Evolutionary conservation across 2,888 invertebrate genomes (phyloP).

Genomic region (Tyria jacobaeae): DNA sequence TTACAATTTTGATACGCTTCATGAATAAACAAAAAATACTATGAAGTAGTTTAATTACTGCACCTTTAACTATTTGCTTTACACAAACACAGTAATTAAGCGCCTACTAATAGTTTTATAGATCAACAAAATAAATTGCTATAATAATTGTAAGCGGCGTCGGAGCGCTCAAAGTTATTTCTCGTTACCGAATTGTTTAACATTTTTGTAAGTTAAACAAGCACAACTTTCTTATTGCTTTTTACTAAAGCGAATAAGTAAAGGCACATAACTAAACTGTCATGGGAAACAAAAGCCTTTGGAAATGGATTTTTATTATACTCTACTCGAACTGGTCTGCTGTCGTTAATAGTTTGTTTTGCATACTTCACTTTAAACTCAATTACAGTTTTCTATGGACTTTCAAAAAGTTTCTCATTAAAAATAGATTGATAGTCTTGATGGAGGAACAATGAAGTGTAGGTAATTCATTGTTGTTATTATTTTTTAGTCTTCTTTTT

Average conservation of each 20-base stretch:
- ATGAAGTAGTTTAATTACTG: neutral
- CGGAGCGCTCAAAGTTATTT: neutral
- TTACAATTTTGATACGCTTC: neutral
- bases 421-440: neutral
- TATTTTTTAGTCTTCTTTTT: too few species aligned
- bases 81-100: neutral
- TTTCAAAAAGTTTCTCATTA: neutral
- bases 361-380: neutral
- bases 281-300: neutral
- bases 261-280: conserved; percentile 6
- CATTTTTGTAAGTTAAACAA: conserved; percentile 1
- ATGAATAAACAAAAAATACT: neutral
- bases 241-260: conserved; percentile 6
- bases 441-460: neutral
- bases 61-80: too few species aligned
- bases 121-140: conserved; percentile 10
- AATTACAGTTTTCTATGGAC: neutral
- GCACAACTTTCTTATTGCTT: conserved; percentile 11
- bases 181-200: neutral
- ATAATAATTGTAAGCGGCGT: conserved; percentile 17
- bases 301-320: neutral
- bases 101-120: conserved; percentile 1
- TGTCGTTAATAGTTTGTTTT: neutral
- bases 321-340: neutral
- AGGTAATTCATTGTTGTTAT: neutral